These are phyloP conservation scores for Zaprionus vittiger DNA, from an alignment of 1,140 invertebrate species.

Conservation along the genomic window DNA sequence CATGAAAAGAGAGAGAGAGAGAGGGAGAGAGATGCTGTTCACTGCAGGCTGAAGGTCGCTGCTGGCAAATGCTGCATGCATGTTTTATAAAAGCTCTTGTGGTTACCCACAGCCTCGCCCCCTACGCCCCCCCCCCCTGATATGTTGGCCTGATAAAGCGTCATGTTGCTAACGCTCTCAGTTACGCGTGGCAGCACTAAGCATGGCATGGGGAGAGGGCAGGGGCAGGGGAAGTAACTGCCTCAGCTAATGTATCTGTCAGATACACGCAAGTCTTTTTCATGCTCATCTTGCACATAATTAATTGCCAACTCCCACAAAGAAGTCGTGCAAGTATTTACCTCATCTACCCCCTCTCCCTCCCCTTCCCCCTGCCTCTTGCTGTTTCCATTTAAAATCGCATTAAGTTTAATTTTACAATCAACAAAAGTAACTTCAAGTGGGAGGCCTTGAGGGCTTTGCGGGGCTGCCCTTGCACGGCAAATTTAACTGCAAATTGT, in stretches of 20 bases:
- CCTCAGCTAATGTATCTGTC: slow-evolving; percentile 60
- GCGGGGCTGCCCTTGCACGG: slow-evolving; percentile 56
- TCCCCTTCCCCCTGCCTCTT: neutral
- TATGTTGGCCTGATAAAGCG: slow-evolving; percentile 50
- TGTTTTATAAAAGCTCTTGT: slow-evolving; percentile 62
- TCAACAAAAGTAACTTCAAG: slow-evolving; percentile 40
- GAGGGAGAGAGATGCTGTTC: slow-evolving; percentile 16
- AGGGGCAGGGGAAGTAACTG: neutral
- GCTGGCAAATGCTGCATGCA: slow-evolving; percentile 57
- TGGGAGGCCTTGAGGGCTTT: slow-evolving; percentile 51
- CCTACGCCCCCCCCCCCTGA: neutral
- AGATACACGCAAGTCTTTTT: slow-evolving; percentile 44
- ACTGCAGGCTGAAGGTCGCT: slow-evolving; percentile 68
- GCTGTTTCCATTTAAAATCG: neutral
- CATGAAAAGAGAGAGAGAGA: neutral
- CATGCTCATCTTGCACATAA: slow-evolving; percentile 3
- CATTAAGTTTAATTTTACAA: slow-evolving; percentile 13
- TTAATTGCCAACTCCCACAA: slow-evolving; percentile 11
- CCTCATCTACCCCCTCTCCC: too few species aligned
- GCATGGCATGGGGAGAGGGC: slow-evolving; percentile 4
- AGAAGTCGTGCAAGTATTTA: neutral
- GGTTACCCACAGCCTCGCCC: neutral
- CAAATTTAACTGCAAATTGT: slow-evolving; percentile 63
- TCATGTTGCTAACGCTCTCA: slow-evolving; percentile 36
- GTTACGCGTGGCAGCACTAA: slow-evolving; percentile 63